phyloP scores from a whole-genome alignment of 2,888 invertebrate species.

The Ecdyonurus torrentis region DNA sequence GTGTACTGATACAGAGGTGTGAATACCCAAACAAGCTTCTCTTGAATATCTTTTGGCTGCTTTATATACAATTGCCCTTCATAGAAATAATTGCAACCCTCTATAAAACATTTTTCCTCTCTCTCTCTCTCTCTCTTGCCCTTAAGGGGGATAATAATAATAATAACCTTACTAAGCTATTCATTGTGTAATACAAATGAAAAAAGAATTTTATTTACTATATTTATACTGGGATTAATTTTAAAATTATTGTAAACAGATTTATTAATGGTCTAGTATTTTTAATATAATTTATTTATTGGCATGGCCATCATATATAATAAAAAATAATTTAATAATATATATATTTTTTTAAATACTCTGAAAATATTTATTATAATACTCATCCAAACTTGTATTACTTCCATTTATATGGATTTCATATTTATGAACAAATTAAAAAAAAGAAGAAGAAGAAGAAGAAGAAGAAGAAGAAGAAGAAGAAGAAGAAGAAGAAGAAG shows the following conservation, averaged over 20 bases:
- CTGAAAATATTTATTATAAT: no score
- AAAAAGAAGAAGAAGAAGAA: not conserved
- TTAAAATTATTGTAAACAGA: not conserved
- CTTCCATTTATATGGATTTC: no score
- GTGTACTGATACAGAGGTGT: not conserved
- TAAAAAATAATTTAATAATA: no score
- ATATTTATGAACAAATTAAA: not conserved
- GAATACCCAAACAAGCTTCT: not conserved
- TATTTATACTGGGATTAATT: not conserved
- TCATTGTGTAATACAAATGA: not conserved
- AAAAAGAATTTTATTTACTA: not conserved
- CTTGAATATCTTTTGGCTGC: not conserved
- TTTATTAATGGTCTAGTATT: no score
- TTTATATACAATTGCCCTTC: not conserved
- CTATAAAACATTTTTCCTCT: not conserved
- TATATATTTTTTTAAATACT: no score
- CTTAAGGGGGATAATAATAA: not conserved
- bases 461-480: not conserved
- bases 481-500: not conserved
- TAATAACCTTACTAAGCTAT: not conserved
- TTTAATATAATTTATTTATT: no score
- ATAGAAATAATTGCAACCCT: not conserved
- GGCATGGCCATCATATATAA: no score
- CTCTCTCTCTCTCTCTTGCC: no score
- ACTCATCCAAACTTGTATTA: no score